These are phyloP conservation scores for Ellobius talpinus DNA, from an alignment of 2,113 vertebrate genomes.

Conservation along the genomic window DNA sequence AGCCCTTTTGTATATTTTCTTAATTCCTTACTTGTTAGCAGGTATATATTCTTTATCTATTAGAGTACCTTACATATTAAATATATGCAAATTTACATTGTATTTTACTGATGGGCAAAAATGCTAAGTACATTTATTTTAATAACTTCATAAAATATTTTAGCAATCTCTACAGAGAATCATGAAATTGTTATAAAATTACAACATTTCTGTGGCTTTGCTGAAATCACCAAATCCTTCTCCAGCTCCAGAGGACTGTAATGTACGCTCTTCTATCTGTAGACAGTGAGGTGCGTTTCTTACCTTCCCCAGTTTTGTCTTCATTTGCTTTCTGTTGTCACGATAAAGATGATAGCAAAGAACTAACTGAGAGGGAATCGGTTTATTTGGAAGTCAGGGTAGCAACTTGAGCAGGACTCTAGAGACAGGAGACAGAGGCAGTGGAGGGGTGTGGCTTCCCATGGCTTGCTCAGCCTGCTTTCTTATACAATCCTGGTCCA, in stretches of 20 bases:
- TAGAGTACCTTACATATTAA: not conserved
- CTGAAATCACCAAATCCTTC: conserved; percentile 19
- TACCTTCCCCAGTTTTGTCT: not conserved
- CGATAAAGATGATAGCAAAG: not conserved
- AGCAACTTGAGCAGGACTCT: not conserved
- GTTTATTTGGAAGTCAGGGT: too few relatives aligned
- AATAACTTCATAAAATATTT: not conserved
- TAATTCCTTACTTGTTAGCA: not conserved
- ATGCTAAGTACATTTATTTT: not conserved
- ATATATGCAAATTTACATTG: not conserved
- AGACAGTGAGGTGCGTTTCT: conserved; percentile 6
- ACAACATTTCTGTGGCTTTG: conserved; percentile 12
- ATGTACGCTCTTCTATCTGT: not conserved
- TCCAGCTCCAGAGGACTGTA: not conserved
- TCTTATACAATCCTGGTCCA: too few relatives aligned
- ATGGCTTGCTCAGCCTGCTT: too few relatives aligned
- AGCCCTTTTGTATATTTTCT: not conserved
- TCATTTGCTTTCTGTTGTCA: not conserved
- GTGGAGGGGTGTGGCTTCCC: not conserved
- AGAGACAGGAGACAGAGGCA: not conserved
- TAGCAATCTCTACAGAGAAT: not conserved
- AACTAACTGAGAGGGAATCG: not conserved
- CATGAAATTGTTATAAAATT: conserved; percentile 2
- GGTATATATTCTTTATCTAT: not conserved
- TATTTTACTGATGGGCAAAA: not conserved